Evolutionary conservation across 2,113 vertebrate species (phyloP), one percentile per base, ranked within the genome.

Genomic region (Bambusicola thoracicus): DNA sequence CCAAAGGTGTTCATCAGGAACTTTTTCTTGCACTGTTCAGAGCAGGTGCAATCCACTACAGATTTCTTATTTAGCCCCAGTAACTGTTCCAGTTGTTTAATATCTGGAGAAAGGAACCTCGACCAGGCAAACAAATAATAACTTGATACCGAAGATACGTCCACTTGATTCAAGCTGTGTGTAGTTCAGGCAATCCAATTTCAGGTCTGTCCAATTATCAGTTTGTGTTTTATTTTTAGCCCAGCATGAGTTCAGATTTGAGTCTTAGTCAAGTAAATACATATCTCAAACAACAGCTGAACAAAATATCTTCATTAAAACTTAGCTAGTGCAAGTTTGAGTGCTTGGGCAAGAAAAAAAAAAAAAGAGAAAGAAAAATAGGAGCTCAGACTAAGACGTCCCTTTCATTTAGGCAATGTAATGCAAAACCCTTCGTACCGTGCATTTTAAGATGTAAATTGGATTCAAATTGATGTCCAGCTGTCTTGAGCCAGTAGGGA

Each of bases 381-480:
- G 93, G 75, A 86, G 67, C 86, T 94, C 68, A 92, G 90, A 91
- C 73, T 94, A 91, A 94, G 67, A 91, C 80, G 44, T 91, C 58
- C 22, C 88, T 95, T 96, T 96, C 68, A 95, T 93, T 58, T 81
- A 89, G 61, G 85, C 80, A 87, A 19, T 88, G 76, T 94, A 87
- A 96, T 85, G 85, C 74, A 94, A 53, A 91, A 93, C 81, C 77
- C 76, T 93, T 80, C 91, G 76, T 89, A 61, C 93, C 93, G 80
- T 38, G 19, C 87, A 91, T 91, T 97, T 92, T 94, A 95, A 92
- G 85, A 91, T 94, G 84, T 67, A 96, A 96, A 96, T 96, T 96
- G 92, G 92, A 96, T 96, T 95, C 95, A 94, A 96, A 93, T 88
- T 95, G 94, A 96, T 95, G 93, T 92, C 94, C 95, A 96, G 95